Percentiles rank a stretch among this genome's conserved stretches.
These are phyloP conservation scores for Drosophila orena DNA, from an alignment of 1,140 invertebrate species.

Conservation along the genomic window DNA sequence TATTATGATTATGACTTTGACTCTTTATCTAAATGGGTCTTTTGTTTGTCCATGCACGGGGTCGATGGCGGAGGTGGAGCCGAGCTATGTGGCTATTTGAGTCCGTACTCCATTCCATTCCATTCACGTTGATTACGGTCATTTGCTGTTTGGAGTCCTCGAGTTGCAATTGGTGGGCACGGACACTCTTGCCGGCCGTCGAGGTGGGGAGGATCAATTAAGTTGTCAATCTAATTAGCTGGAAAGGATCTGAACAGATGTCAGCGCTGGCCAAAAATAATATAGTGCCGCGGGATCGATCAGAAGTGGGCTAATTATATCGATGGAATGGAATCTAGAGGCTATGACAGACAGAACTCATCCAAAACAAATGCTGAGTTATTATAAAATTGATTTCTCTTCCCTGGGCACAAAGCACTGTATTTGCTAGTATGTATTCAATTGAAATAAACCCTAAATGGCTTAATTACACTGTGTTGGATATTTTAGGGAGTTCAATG, in stretches of 20 bases:
- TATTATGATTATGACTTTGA: slow-evolving; percentile 78
- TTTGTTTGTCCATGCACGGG: slow-evolving; percentile 59
- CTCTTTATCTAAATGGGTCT: slow-evolving; percentile 81
- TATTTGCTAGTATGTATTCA: no score
- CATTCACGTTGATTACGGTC: slow-evolving; percentile 51
- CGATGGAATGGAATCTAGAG: background rate
- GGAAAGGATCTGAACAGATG: slow-evolving; percentile 50
- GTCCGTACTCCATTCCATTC: slow-evolving; percentile 17
- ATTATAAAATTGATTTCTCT: no score
- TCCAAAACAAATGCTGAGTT: no score
- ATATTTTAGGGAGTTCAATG: background rate
- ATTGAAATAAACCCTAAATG: no score
- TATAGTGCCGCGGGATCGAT: slow-evolving; percentile 15
- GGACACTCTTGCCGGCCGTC: slow-evolving; percentile 13
- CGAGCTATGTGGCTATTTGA: slow-evolving; percentile 20
- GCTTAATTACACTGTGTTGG: no score
- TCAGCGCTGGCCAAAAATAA: slow-evolving; percentile 31
- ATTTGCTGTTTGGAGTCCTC: slow-evolving; percentile 45
- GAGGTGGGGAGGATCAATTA: slow-evolving; percentile 53
- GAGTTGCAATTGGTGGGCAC: slow-evolving; percentile 31
- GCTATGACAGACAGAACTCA: background rate
- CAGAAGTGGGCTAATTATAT: background rate
- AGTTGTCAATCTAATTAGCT: slow-evolving; percentile 65
- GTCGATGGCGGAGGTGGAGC: slow-evolving; percentile 65
- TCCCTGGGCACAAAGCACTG: no score